A percentile compares a stretch with the other conserved stretches of the same genome.
phyloP scores from a whole-genome alignment of 2,113 vertebrate genomes.

The Delphinus delphis region DNA sequence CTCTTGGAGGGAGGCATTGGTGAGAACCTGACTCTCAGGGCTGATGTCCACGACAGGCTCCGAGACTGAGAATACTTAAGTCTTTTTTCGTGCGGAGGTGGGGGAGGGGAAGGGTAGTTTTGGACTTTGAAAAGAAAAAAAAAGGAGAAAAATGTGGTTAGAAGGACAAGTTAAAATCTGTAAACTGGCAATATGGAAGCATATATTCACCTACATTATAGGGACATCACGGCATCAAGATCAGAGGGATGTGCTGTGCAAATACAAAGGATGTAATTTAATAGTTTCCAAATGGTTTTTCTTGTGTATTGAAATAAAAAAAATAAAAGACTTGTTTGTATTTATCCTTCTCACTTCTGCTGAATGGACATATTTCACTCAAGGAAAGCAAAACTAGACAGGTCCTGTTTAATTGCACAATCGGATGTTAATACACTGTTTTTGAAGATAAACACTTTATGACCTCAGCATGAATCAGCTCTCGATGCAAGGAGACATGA shows the following conservation, averaged over 20 bases:
- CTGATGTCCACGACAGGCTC: background rate
- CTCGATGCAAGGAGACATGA: background rate
- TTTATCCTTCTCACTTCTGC: slow-evolving; percentile 9
- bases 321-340: background rate
- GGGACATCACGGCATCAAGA: background rate
- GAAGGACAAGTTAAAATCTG: background rate
- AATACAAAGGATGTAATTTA: background rate
- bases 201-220: background rate
- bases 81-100: background rate
- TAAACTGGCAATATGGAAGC: background rate
- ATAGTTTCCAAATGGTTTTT: background rate
- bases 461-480: slow-evolving; percentile 65
- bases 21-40: background rate
- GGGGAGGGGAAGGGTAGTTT: background rate
- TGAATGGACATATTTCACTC: slow-evolving; percentile 20
- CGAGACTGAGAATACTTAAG: background rate
- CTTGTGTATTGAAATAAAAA: background rate
- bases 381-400: slow-evolving; percentile 37
- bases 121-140: background rate
- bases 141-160: background rate
- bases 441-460: slow-evolving; percentile 52
- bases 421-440: background rate
- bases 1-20: background rate
- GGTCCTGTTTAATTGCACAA: slow-evolving; percentile 1
- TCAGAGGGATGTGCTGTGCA: background rate